Conservation (phyloP, 2,797 vertebrate genomes). For the Brotula barbata region DNA sequence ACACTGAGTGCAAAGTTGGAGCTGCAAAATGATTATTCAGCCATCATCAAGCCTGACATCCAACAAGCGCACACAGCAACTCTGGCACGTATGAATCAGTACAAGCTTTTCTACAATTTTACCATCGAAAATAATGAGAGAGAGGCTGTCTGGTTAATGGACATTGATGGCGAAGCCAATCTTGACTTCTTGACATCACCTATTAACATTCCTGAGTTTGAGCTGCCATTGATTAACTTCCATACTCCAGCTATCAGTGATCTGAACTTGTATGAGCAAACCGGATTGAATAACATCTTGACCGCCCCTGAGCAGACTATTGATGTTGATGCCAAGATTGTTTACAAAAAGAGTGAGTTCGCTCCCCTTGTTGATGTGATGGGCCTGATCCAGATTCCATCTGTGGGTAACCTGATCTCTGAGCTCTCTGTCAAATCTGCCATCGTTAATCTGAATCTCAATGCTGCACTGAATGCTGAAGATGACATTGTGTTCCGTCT, state of each 20-base stretch:
- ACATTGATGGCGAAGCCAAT: slow-evolving; percentile 85
- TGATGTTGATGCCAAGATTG: slow-evolving; percentile 82
- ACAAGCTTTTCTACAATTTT: slow-evolving; percentile 84
- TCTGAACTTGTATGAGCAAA: slow-evolving; percentile 86
- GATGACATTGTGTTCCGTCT: slow-evolving; percentile 86
- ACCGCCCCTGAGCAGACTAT: slow-evolving; percentile 87
- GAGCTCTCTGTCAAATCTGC: slow-evolving; percentile 92
- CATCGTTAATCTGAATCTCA: slow-evolving; percentile 85
- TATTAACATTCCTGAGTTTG: slow-evolving; percentile 84
- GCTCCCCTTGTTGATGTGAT: slow-evolving; percentile 75
- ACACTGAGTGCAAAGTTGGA: slow-evolving; percentile 85
- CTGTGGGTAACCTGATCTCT: slow-evolving; percentile 85
- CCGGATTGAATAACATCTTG: slow-evolving; percentile 84
- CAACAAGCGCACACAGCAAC: slow-evolving; percentile 83
- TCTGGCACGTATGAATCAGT: slow-evolving; percentile 85
- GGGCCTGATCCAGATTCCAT: slow-evolving; percentile 80
- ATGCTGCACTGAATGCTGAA: slow-evolving; percentile 83
- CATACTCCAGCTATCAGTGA: slow-evolving; percentile 79
- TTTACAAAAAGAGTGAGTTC: slow-evolving; percentile 86
- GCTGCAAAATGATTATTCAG: slow-evolving; percentile 85
- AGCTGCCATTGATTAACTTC: slow-evolving; percentile 75
- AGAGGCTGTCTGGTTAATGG: slow-evolving; percentile 75
- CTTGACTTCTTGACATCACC: slow-evolving; percentile 87
- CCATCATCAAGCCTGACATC: slow-evolving; percentile 75
- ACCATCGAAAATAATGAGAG: slow-evolving; percentile 81